Percentiles rank a stretch among this genome's conserved stretches.
These are phyloP conservation scores for Amorpha juglandis DNA, from an alignment of 2,888 invertebrate species.

Conservation along the genomic window DNA sequence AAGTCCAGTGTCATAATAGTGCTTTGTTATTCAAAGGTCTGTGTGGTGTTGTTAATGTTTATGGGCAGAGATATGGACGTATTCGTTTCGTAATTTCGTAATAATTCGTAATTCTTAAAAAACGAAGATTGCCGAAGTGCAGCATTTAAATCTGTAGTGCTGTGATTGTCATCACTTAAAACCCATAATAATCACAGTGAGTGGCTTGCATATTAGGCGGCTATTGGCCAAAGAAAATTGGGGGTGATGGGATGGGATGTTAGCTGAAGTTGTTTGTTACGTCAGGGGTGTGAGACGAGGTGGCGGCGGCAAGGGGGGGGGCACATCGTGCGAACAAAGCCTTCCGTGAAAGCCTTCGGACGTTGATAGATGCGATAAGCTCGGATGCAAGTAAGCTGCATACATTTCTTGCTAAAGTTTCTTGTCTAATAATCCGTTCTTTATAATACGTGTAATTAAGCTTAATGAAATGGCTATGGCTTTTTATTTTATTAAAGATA, in stretches of 20 bases:
- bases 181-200: conserved; percentile 38
- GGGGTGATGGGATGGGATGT: conserved; percentile 68
- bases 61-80: too few species aligned
- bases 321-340: conserved; percentile 73
- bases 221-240: conserved; percentile 73
- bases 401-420: conserved; percentile 79
- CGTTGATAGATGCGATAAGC: conserved; percentile 73
- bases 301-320: conserved; percentile 38
- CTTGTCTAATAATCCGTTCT: conserved; percentile 56
- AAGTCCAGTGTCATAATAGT: too few species aligned
- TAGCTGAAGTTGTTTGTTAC: conserved; percentile 75
- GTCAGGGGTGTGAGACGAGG: conserved; percentile 54
- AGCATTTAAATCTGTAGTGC: too few species aligned
- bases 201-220: conserved; percentile 57
- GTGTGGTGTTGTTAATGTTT: too few species aligned
- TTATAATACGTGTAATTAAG: conserved; percentile 26
- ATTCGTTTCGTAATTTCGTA: too few species aligned
- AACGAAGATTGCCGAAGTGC: too few species aligned
- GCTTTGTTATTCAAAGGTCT: too few species aligned
- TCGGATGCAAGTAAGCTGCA: conserved; percentile 83
- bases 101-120: too few species aligned
- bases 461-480: not conserved
- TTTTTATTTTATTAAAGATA: not conserved
- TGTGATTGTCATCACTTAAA: not conserved
- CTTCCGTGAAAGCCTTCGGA: conserved; percentile 79